Percentiles rank a stretch among this genome's conserved stretches.
phyloP scores from a whole-genome alignment of 1,140 invertebrate genomes.

The Musca domestica region DNA sequence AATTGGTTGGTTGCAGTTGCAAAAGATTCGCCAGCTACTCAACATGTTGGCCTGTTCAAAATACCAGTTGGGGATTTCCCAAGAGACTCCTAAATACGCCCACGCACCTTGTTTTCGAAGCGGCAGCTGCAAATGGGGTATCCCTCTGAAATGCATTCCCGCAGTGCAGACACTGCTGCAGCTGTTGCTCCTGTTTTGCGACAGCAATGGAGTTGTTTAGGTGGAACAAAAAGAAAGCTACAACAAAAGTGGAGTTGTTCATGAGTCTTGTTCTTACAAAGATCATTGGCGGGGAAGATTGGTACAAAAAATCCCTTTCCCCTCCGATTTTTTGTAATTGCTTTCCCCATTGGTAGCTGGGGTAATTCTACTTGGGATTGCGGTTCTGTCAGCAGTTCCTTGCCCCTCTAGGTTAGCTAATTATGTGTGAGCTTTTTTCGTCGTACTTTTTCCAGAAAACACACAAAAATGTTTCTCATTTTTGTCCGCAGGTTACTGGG shows the following conservation, averaged over 20 bases:
- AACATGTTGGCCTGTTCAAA: slow-evolving; percentile 30
- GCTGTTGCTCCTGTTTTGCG: not conserved
- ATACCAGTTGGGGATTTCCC: slow-evolving; percentile 35
- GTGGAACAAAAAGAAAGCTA: not conserved
- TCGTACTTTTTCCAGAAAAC: not conserved
- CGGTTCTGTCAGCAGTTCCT: too few relatives aligned
- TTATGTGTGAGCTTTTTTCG: not conserved
- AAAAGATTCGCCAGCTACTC: slow-evolving; percentile 10
- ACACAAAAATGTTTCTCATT: slow-evolving; percentile 13
- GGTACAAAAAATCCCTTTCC: too few relatives aligned
- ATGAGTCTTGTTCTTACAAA: not conserved
- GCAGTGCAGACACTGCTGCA: too few relatives aligned
- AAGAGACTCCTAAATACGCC: slow-evolving; percentile 27
- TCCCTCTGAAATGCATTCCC: not conserved
- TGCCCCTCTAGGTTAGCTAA: not conserved
- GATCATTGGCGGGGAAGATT: not conserved
- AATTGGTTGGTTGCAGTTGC: not conserved
- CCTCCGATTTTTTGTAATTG: not conserved
- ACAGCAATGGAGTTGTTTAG: not conserved
- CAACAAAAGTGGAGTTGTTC: not conserved
- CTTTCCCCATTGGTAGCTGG: not conserved
- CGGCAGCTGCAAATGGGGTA: not conserved
- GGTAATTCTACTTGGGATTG: not conserved
- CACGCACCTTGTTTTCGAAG: slow-evolving; percentile 9
- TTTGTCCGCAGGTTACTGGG: slow-evolving; percentile 15